These are phyloP conservation scores for Reinhardtius hippoglossoides DNA, from an alignment of 2,113 vertebrate genomes.

Conservation along the genomic window DNA sequence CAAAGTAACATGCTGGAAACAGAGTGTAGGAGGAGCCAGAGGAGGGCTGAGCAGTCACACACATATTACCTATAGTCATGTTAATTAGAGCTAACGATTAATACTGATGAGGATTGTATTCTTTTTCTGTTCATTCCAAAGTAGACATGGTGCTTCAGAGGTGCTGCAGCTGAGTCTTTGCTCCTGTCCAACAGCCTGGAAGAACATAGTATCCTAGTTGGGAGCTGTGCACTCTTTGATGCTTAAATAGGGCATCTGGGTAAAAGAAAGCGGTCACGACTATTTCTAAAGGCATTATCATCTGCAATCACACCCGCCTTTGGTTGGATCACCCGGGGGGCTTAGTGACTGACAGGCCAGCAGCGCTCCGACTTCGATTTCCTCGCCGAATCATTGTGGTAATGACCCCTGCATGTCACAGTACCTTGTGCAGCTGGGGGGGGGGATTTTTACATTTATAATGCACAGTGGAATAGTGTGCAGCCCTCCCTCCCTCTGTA, in stretches of 20 bases:
- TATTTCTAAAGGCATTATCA: slow-evolving; percentile 31
- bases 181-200: slow-evolving; percentile 13
- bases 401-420: slow-evolving; percentile 55
- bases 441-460: slow-evolving; percentile 51
- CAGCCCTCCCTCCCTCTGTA: neutral
- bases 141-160: slow-evolving; percentile 1
- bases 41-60: no score
- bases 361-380: slow-evolving; percentile 38
- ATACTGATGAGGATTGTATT: neutral
- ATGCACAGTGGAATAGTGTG: slow-evolving; percentile 22
- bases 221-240: slow-evolving; percentile 14
- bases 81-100: no score
- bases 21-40: no score
- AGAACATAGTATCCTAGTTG: neutral
- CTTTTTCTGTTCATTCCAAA: neutral
- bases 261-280: slow-evolving; percentile 15
- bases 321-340: slow-evolving; percentile 12
- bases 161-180: neutral
- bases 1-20: neutral
- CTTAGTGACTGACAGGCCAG: slow-evolving; percentile 17
- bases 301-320: slow-evolving; percentile 22
- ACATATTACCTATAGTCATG: no score
- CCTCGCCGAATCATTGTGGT: slow-evolving; percentile 29
- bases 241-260: slow-evolving; percentile 25
- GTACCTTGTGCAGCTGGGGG: slow-evolving; percentile 12